A percentile compares a stretch with the other conserved stretches of the same genome.
These are phyloP conservation scores for Bryconaethiops microstoma DNA, from an alignment of 2,797 vertebrate species.

Conservation along the genomic window DNA sequence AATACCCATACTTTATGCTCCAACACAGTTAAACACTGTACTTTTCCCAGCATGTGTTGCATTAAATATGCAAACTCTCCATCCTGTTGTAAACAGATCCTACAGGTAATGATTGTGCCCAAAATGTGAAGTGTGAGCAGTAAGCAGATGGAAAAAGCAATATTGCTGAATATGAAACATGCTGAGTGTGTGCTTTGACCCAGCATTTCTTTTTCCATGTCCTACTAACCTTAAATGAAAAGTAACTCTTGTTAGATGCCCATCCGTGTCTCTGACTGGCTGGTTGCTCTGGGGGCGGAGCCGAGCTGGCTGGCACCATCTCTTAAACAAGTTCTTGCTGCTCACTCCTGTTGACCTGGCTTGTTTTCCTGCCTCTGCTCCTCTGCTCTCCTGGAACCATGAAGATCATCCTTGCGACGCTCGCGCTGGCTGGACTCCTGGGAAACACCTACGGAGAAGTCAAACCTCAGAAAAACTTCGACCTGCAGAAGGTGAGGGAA, in stretches of 20 bases:
- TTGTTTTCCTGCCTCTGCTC: conserved; percentile 33
- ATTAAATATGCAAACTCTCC: no score
- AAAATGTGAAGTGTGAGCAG: not conserved
- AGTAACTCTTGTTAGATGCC: conserved; percentile 46
- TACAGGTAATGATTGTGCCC: not conserved
- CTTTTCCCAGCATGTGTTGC: no score
- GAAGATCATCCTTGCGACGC: conserved; percentile 63
- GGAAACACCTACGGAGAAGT: conserved; percentile 62
- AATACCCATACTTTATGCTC: no score
- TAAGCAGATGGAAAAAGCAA: not conserved
- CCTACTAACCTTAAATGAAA: conserved; percentile 43
- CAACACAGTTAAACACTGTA: no score
- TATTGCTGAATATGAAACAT: not conserved
- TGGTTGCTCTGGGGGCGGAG: conserved; percentile 24
- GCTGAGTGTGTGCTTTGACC: conserved; percentile 7
- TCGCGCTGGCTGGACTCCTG: conserved; percentile 66
- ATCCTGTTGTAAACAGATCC: not conserved
- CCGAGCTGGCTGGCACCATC: conserved; percentile 19
- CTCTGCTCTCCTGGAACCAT: conserved; percentile 59
- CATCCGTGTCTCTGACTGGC: conserved; percentile 41
- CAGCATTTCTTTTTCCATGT: conserved; percentile 14
- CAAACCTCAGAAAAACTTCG: conserved; percentile 78
- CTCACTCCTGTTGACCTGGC: not conserved
- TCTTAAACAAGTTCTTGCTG: conserved; percentile 6
- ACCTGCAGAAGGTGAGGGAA: conserved; percentile 74